phyloP scores from a whole-genome alignment of 2,113 vertebrate genomes.

The Alces alces region DNA sequence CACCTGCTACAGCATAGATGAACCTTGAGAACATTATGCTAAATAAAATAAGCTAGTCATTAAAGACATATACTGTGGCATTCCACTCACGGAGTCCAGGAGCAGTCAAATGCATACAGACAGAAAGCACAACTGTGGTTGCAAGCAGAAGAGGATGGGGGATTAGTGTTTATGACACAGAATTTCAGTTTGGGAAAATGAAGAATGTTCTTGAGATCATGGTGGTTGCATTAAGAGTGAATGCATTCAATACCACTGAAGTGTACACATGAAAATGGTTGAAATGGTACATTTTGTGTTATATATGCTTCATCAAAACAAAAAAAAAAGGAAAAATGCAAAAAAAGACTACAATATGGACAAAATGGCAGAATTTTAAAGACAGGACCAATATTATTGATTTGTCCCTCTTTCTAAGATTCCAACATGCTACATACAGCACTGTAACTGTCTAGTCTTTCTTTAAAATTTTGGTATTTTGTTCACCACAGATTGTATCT shows the following conservation, averaged over 20 bases:
- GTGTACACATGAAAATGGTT: background rate
- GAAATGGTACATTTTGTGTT: background rate
- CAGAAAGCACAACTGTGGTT: background rate
- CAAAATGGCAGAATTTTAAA: constrained; percentile 2
- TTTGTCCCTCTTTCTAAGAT: background rate
- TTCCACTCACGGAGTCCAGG: background rate
- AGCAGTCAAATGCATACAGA: background rate
- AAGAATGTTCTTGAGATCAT: background rate
- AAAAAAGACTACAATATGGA: background rate
- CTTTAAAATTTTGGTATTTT: background rate
- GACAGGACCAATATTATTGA: background rate
- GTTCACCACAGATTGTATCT: background rate
- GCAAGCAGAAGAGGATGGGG: background rate
- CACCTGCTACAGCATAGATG: background rate
- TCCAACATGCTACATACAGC: background rate
- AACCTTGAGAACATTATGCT: background rate
- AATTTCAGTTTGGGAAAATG: background rate
- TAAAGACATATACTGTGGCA: background rate
- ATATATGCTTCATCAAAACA: background rate
- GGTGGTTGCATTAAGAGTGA: background rate
- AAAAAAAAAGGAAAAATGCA: background rate
- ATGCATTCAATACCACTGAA: background rate
- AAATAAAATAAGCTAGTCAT: background rate
- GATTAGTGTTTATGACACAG: background rate
- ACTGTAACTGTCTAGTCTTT: background rate